These are phyloP conservation scores for Rostratula benghalensis DNA, from an alignment of 2,113 vertebrate species.

Conservation along the genomic window DNA sequence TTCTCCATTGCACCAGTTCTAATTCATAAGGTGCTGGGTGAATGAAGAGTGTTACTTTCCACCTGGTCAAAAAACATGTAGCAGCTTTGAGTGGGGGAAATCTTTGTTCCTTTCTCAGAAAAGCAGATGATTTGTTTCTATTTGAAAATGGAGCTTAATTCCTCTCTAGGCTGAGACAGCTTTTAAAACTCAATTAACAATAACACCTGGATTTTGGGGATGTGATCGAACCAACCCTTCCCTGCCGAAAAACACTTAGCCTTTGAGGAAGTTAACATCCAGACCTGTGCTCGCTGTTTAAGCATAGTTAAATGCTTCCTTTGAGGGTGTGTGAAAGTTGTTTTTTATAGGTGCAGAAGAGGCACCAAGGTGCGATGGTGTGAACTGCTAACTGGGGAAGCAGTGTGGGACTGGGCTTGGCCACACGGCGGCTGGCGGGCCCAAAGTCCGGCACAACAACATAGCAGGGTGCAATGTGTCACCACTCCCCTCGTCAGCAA, in stretches of 20 bases:
- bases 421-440: neutral
- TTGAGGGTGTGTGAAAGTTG: neutral
- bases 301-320: neutral
- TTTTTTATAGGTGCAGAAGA: neutral
- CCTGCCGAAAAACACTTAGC: neutral
- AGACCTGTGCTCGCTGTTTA: fast-evolving
- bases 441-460: fast-evolving
- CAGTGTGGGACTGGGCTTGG: fast-evolving
- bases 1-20: neutral
- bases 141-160: neutral
- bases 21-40: neutral
- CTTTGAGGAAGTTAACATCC: neutral
- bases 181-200: neutral
- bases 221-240: neutral
- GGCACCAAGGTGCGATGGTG: neutral
- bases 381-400: neutral
- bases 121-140: neutral
- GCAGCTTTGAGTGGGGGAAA: neutral
- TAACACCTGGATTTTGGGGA: neutral
- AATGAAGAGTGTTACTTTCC: neutral
- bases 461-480: neutral
- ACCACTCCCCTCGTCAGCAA: neutral
- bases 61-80: neutral
- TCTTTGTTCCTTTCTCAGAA: neutral
- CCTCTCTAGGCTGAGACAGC: neutral